Conservation (phyloP, 2,888 invertebrate genomes). For the Plutella xylostella region DNA sequence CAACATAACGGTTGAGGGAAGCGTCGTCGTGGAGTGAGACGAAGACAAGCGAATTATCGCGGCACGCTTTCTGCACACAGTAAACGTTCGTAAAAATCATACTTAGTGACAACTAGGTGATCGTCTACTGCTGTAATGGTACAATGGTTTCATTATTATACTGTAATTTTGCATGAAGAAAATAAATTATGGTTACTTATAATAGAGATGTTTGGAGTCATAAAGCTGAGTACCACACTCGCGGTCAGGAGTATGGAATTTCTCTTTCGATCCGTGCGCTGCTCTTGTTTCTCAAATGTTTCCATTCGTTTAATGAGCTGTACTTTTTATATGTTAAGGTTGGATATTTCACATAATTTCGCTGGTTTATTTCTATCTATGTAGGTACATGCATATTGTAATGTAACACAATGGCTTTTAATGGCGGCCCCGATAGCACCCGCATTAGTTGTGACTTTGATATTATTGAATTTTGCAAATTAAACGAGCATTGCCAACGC, state of each 20-base stretch:
- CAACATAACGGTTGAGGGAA: not conserved
- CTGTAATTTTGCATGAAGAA: slow-evolving; percentile 4
- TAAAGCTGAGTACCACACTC: slow-evolving; percentile 6
- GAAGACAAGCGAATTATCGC: slow-evolving; percentile 47
- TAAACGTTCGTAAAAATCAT: slow-evolving; percentile 48
- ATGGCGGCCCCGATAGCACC: slow-evolving; percentile 44
- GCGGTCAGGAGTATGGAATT: too few relatives aligned
- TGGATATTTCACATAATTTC: too few relatives aligned
- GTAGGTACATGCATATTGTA: too few relatives aligned
- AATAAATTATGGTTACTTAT: slow-evolving; percentile 3
- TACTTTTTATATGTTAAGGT: too few relatives aligned
- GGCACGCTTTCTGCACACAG: slow-evolving; percentile 64
- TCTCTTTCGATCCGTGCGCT: too few relatives aligned
- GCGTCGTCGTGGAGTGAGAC: slow-evolving; percentile 24
- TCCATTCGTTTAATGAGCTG: too few relatives aligned
- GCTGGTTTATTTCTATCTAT: too few relatives aligned
- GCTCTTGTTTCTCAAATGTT: too few relatives aligned
- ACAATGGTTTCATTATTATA: slow-evolving; percentile 4
- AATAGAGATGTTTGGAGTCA: slow-evolving; percentile 1
- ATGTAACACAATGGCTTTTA: too few relatives aligned
- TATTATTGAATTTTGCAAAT: not conserved
- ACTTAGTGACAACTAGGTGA: slow-evolving; percentile 25
- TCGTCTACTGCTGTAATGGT: slow-evolving; percentile 5
- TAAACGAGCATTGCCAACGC: slow-evolving; percentile 27
- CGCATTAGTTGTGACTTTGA: slow-evolving; percentile 29